Percentiles rank a stretch among this genome's conserved stretches.
phyloP scores from a whole-genome alignment of 2,888 invertebrate genomes.

The Lottia gigantea region DNA sequence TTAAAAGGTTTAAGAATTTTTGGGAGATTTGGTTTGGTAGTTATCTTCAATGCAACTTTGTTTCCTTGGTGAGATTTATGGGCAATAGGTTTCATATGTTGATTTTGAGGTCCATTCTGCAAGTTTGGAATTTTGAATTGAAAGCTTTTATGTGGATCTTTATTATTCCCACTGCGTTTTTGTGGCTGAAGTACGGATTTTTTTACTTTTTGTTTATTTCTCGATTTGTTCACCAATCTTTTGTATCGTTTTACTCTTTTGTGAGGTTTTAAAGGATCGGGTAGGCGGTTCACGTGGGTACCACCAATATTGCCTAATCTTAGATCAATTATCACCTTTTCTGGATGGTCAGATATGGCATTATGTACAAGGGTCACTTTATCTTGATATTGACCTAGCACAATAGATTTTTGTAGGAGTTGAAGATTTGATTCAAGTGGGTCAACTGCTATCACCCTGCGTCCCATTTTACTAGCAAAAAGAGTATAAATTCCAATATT shows the following conservation, averaged over 20 bases:
- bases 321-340: slow-evolving; percentile 33
- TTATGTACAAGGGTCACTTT: slow-evolving; percentile 42
- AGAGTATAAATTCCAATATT: slow-evolving; percentile 47
- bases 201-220: too few species aligned
- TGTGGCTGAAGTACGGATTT: too few species aligned
- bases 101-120: too few species aligned
- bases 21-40: too few species aligned
- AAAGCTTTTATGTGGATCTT: too few species aligned
- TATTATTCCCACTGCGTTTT: too few species aligned
- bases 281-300: slow-evolving; percentile 32
- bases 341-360: slow-evolving; percentile 42
- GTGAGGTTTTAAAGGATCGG: slow-evolving; percentile 7
- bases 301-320: slow-evolving; percentile 44
- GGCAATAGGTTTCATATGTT: too few species aligned
- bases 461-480: slow-evolving; percentile 39
- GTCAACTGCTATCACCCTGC: slow-evolving; percentile 39
- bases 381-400: slow-evolving; percentile 24
- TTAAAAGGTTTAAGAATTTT: too few species aligned
- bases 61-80: too few species aligned
- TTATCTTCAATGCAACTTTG: too few species aligned
- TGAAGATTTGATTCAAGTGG: slow-evolving; percentile 33
- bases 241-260: not conserved
- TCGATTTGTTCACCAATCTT: not conserved
- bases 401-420: slow-evolving; percentile 34
- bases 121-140: too few species aligned